Conservation (phyloP, 2,113 vertebrate genomes). For the Sapajus apella region DNA sequence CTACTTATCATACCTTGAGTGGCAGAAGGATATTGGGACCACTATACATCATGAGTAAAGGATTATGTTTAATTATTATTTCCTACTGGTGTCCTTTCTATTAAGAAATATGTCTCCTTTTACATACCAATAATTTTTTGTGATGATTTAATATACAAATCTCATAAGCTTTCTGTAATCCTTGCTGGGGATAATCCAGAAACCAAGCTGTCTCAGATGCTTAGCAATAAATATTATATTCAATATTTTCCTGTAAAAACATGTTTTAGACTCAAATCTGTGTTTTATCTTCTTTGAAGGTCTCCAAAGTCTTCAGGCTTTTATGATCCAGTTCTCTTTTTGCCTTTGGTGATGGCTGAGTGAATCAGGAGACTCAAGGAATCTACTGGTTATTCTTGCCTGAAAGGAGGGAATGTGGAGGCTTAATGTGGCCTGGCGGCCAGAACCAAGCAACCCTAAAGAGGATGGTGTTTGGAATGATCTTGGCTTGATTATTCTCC, state of each 20-base stretch:
- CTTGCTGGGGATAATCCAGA: background rate
- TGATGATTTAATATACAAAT: constrained; percentile 26
- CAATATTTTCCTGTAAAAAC: background rate
- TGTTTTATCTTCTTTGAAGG: background rate
- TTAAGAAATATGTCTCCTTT: constrained; percentile 6
- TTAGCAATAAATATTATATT: background rate
- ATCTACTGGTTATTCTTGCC: background rate
- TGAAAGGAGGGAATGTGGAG: background rate
- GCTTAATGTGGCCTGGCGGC: background rate
- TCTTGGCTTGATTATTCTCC: background rate
- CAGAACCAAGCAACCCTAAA: background rate
- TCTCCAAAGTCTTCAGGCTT: background rate
- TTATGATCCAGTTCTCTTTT: background rate
- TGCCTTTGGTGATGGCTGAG: background rate
- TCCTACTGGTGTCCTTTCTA: background rate
- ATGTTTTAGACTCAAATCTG: background rate
- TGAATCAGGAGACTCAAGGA: background rate
- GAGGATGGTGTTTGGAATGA: background rate
- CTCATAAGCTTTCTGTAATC: constrained; percentile 8
- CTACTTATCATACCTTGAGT: background rate
- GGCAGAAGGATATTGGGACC: background rate
- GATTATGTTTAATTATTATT: background rate
- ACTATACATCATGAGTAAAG: background rate
- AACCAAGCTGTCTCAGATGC: background rate
- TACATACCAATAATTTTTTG: background rate